Evolutionary conservation across 2,113 vertebrate genomes (phyloP).

Genomic region (Anas platyrhynchos): DNA sequence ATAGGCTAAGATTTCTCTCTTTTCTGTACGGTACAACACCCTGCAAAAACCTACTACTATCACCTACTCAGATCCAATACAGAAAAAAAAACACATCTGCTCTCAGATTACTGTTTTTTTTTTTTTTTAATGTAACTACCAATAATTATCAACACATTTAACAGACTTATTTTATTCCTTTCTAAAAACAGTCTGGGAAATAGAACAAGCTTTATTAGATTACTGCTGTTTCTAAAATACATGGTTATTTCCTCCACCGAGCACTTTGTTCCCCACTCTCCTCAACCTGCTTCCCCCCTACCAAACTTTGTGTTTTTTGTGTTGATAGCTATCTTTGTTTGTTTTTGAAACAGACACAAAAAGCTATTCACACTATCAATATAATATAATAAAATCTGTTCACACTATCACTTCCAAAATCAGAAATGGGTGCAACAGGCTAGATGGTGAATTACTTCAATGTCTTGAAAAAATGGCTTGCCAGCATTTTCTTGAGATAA

Average conservation of each 20-base stretch:
- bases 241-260: background rate
- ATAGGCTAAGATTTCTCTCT: background rate
- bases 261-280: background rate
- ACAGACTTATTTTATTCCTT: background rate
- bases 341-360: background rate
- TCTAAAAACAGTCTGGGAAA: background rate
- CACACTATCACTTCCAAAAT: background rate
- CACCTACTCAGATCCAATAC: background rate
- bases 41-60: background rate
- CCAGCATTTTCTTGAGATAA: background rate
- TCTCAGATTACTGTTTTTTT: background rate
- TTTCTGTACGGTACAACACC: background rate
- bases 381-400: background rate
- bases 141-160: background rate
- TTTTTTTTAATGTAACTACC: background rate
- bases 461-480: background rate
- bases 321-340: background rate
- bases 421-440: background rate
- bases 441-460: background rate
- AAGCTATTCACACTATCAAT: background rate
- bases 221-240: background rate
- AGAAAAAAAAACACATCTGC: background rate
- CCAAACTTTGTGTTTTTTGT: background rate
- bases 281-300: background rate
- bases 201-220: background rate